Base-by-base conservation (phyloP, 2,888 invertebrate genomes). In the Meloe dianella region DNA sequence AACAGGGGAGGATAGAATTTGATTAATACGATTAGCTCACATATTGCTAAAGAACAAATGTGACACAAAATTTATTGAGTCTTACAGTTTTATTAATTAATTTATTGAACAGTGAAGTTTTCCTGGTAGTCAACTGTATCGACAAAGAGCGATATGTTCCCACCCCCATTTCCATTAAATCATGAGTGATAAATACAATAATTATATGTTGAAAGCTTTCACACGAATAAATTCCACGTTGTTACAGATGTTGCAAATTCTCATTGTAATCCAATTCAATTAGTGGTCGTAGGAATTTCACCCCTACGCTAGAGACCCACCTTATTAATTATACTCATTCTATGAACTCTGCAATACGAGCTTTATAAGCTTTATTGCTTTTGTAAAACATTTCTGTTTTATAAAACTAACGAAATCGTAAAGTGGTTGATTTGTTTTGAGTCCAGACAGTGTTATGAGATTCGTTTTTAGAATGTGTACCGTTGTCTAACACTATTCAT, bases 1-100 rank as follows among this genome's bases (percentile, higher is more conserved):
- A 64, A 57, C 30, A 51, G 41, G 24, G n/a, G 41, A 62, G 63
- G 61, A 65, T 20, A 32, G 56, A 67, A 65, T 71, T 70, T 67
- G 64, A 65, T 68, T 74, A 74, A 73, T 76, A 72, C 70, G 61
- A 65, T 59, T 73, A 74, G 74, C 71, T 72, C 69, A 59, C 61
- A 64, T 65, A 66, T 41, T 41, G 41, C 10, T 17, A 17, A n/a
- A 41, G 41, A 41, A 41, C 17, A 71, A 67, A 68, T 66, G 60
- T 63, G 64, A 63, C 67, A 64, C 47, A 67, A 61, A n/a, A 66
- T 56, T 67, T 69, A 69, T 65, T 58, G 54, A 68, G 65, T 61
- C 67, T 70, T 65, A 64, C 64, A 63, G n/a, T 41, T 41, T 47
- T 47, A 20, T 47, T 47, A 47, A 47, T 60, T 60, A 60, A 32